Base-by-base conservation (phyloP, 2,888 invertebrate genomes). In the Neoitamus cyanurus region DNA sequence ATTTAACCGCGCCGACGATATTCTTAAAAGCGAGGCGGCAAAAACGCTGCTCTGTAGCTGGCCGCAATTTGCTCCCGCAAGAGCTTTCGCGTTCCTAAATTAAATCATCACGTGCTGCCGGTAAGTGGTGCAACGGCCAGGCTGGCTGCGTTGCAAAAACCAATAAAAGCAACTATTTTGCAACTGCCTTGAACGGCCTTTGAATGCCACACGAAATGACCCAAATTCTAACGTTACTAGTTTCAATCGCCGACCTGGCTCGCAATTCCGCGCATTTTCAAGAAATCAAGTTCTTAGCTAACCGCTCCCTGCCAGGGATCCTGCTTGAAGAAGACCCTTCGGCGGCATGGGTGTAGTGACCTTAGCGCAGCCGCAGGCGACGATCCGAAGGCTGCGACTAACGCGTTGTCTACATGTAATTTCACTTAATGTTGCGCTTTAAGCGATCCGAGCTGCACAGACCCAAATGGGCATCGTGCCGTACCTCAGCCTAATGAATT, bases 341-440 rank as follows among this genome's bases (percentile, higher is more conserved):
- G 58, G 20, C 58, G 58, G 2, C 25, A 58, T 15, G 58, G 58
- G 58, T 20, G 58, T 58, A 58, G 58, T 58, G 58, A 58, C 58
- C 58, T 58, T 58, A 20, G 9, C 58, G 58, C 58, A 58, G 58
- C 58, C 58, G n/a, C 25, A 25, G 58, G 25, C 58, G 58, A 58
- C 15, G 58, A 58, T 58, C 25, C 34, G 31, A 20, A 73, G 31
- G 36, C 42, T 37, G 11, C 28, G 75, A 30, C 75, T 42, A 58
- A 78, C 78, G 48, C 28, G 58, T 78, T 78, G 78, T 48, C 48
- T 78, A 78, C 78, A 78, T 31, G 78, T 78, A 78, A 78, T 78
- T 78, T 78, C 78, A 78, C 78, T 78, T 78, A 78, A 42, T 42
- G 78, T 30, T 25, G 25, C 15, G 46, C n/a, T 48, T 78, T 13